Evolutionary conservation across 2,797 vertebrate species (phyloP).

Genomic region (Lacerta bilineata): DNA sequence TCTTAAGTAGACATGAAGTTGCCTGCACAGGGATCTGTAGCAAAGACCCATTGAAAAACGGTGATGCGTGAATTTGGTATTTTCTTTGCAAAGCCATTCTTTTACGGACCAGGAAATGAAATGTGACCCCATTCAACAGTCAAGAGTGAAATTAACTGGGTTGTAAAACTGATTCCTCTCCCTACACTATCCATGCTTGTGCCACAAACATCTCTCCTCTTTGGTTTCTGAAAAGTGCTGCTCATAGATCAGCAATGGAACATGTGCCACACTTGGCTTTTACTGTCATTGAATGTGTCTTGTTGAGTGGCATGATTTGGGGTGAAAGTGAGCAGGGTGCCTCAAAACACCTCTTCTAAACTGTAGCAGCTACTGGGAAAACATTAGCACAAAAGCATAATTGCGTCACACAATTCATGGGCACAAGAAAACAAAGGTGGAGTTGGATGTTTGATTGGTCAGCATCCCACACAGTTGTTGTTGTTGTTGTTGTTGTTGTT

Average conservation of each 20-base stretch:
- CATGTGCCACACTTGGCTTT: constrained; percentile 28
- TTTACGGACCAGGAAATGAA: constrained; percentile 23
- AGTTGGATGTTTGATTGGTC: background rate
- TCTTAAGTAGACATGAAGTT: constrained; percentile 28
- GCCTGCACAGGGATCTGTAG: background rate
- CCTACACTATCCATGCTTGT: constrained; percentile 15
- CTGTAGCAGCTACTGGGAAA: background rate
- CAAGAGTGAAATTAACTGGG: constrained; percentile 50
- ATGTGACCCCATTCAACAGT: constrained; percentile 45
- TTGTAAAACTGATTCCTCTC: constrained; percentile 18
- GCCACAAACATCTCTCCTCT: constrained; percentile 24
- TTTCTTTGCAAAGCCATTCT: background rate
- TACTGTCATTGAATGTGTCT: constrained; percentile 24
- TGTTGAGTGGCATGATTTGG: too few relatives aligned
- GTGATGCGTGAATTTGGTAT: background rate
- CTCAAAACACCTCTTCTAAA: background rate
- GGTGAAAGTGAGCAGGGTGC: too few relatives aligned
- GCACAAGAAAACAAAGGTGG: background rate
- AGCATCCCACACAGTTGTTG: background rate
- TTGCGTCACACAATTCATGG: background rate
- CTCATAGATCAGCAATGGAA: constrained; percentile 19
- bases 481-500: too few relatives aligned
- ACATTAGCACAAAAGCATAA: background rate
- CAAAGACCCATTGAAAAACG: background rate
- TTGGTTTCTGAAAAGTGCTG: background rate